Base-by-base conservation (phyloP, 2,113 vertebrate genomes). In the Urocynchramus pylzowi region DNA sequence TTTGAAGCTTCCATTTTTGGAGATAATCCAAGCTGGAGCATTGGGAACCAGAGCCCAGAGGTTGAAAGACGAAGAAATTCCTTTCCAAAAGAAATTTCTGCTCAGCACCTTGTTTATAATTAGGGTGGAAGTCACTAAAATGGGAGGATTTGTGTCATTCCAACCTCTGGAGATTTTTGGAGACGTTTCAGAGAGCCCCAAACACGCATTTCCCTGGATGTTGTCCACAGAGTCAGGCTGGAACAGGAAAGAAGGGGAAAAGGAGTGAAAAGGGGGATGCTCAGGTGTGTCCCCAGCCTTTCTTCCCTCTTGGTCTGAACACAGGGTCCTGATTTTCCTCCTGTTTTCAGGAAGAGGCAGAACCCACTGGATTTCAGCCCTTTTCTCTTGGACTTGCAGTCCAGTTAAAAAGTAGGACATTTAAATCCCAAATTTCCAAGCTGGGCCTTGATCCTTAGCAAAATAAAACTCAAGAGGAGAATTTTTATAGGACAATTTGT, bases 401-500 rank as follows among this genome's bases (percentile, higher is more conserved):
- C 50, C 30, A 2, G 24, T 57, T 35, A 21, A 50, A 74, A 57
- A 63, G 13, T 1, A 30, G 69, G 27, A 84, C 41, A 52, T 64
- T 50, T 21, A 16, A 75, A 18, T 47, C 60, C 77, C 26, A 4
- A 17, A 45, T 79, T 84, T 60, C 59, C 73, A 56, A 89, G 65
- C 4, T 53, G 45, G 31, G 57, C 53, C 31, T 60, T 23, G 21
- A n/a, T 92, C 80, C 22, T 82, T 49, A 68, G 61, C 39, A 78
- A 56, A 93, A 78, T 9, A 75, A 63, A 75, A 60, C 16, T 28
- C 33, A 18, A 53, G 54, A 42, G 13, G 77, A 87, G 64, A 35
- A 52, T 84, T 89, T 96, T 95, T 95, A 71, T 47, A 30, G 77
- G 64, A 71, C 84, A 92, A 89, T 91, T 84, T 89, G 84, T 30